These are phyloP conservation scores for Pipistrellus kuhlii DNA, from an alignment of 2,797 vertebrate species.

Conservation along the genomic window DNA sequence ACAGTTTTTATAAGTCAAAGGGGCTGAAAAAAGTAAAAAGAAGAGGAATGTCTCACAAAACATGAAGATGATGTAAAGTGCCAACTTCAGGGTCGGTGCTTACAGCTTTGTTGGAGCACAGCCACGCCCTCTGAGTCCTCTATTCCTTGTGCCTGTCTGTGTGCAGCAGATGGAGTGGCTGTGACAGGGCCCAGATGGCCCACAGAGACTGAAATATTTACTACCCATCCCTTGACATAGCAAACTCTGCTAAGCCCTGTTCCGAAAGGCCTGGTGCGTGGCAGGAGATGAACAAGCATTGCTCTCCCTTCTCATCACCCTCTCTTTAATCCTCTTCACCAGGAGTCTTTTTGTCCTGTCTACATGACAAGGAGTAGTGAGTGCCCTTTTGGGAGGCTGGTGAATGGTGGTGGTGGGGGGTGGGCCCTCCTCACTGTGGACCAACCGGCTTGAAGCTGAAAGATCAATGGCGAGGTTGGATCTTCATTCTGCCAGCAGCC, in stretches of 20 bases:
- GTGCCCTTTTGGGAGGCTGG: not conserved
- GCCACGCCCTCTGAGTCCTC: not conserved
- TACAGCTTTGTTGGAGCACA: not conserved
- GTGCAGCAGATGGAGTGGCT: not conserved
- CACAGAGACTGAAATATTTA: not conserved
- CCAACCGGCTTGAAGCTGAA: not conserved
- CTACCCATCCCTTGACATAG: not conserved
- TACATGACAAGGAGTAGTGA: not conserved
- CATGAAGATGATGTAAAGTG: not conserved
- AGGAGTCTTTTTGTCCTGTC: not conserved
- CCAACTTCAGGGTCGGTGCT: not conserved
- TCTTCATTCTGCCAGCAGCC: not conserved
- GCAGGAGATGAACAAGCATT: not conserved
- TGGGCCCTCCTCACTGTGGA: not conserved
- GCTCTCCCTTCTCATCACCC: not conserved
- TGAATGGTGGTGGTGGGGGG: accelerated
- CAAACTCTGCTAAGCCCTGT: not conserved
- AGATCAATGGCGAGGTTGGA: not conserved
- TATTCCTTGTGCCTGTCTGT: not conserved
- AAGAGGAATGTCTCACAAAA: not conserved
- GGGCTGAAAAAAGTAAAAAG: not conserved
- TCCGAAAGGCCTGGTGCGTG: not conserved
- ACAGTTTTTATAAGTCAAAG: not conserved
- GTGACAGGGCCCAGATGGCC: not conserved
- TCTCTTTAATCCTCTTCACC: not conserved